Evolutionary conservation across 1,140 invertebrate species (phyloP).

Genomic region (Magallana gigas): DNA sequence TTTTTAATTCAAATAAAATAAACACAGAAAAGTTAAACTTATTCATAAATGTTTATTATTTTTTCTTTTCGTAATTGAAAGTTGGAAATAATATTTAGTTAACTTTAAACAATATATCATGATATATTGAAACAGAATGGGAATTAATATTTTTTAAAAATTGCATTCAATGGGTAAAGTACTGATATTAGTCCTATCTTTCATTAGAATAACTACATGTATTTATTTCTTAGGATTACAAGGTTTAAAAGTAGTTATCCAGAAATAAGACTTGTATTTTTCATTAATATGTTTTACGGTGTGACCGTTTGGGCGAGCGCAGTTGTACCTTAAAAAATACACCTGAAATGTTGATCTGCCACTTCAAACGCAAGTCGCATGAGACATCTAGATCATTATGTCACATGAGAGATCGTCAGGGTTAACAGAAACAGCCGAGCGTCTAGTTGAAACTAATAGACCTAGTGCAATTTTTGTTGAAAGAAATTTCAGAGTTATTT

Average conservation of each 20-base stretch:
- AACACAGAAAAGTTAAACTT: too few relatives aligned
- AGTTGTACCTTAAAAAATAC: slow-evolving; percentile 11
- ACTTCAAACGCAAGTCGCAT: neutral
- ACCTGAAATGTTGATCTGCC: neutral
- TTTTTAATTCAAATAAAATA: too few relatives aligned
- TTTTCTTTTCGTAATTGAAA: too few relatives aligned
- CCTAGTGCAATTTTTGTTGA: neutral
- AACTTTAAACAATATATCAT: too few relatives aligned
- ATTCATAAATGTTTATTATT: too few relatives aligned
- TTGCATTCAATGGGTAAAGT: neutral
- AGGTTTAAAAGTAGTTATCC: neutral
- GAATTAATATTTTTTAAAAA: neutral
- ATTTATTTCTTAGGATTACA: slow-evolving; percentile 6
- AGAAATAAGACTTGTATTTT: slow-evolving; percentile 5
- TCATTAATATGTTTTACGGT: slow-evolving; percentile 14
- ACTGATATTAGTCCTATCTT: slow-evolving; percentile 16
- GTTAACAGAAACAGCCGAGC: neutral
- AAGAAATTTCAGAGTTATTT: slow-evolving; percentile 3
- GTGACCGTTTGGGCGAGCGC: neutral
- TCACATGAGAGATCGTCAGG: slow-evolving; percentile 2
- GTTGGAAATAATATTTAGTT: too few relatives aligned
- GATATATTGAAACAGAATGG: too few relatives aligned
- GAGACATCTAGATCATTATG: neutral
- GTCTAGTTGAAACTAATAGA: slow-evolving; percentile 3
- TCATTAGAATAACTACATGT: slow-evolving; percentile 7